Base-by-base conservation (phyloP, 2,888 invertebrate genomes). In the Dermolepida albohirtum region DNA sequence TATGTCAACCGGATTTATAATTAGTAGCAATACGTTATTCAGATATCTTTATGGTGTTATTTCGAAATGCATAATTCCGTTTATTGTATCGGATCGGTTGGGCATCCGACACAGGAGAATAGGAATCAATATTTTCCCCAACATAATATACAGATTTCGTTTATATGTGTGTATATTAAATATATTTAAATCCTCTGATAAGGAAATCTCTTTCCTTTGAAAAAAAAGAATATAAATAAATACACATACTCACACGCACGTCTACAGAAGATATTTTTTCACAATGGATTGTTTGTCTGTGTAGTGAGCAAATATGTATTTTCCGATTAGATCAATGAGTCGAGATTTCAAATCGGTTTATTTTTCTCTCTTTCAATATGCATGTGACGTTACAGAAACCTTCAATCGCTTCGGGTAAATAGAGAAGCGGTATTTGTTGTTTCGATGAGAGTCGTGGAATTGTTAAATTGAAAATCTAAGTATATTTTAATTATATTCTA, bases 261-360 rank as follows among this genome's bases (percentile, higher is more conserved):
- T 34, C 34, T 34, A 29, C 29, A 14, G 14, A 40, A 59, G 43
- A 47, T 59, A 47, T 66, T 55, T 68, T 72, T 70, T 69, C 66
- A 72, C 67, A 70, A 68, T 70, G 67, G 62, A 55, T 54, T 70
- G 64, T 69, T 70, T 70, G 67, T 72, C 64, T 63, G 54, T 52
- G 64, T 34, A 43, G 14, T 40, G 63, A 54, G 67, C 47, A 67
- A 67, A 67, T 67, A 67, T 67, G 63, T 67, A 49, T 64, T 67
- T 67, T 67, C 52, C 62, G 67, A 67, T 67, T 64, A 67, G 63
- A 52, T 67, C 67, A 64, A 67, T 67, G 54, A 59, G 43, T 16
- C 54, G 64, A 63, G 54, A 55, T 55, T 59, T 59, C 29, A 14
- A 59, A 59, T 59, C 59, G 44, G 59, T 59, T 59, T 59, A 59